These are phyloP conservation scores for Pseudochromis fuscus DNA, from an alignment of 2,797 vertebrate genomes.

Conservation along the genomic window DNA sequence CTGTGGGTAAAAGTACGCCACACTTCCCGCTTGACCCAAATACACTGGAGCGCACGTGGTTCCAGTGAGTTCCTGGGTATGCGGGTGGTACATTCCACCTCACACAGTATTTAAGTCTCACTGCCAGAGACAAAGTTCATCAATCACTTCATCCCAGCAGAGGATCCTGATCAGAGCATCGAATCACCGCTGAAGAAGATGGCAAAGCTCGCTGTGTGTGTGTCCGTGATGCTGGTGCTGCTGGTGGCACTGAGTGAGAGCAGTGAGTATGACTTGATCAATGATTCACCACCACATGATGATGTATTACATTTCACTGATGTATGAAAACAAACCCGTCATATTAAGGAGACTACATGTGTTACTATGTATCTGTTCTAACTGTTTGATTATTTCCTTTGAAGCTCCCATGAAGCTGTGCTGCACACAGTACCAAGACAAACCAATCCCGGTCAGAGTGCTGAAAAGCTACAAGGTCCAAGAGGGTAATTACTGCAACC, in stretches of 20 bases:
- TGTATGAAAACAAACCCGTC: not conserved
- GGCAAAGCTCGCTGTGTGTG: constrained; percentile 43
- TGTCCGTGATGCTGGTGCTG: constrained; percentile 52
- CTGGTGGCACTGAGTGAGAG: constrained; percentile 51
- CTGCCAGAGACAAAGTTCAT: not conserved
- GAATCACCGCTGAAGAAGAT: constrained; percentile 51
- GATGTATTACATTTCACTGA: not conserved
- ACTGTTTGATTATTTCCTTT: constrained; percentile 27
- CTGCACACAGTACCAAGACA: constrained; percentile 62
- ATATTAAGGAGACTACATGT: not conserved
- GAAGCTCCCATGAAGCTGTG: constrained; percentile 49
- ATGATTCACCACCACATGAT: not conserved
- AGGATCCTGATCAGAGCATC: constrained; percentile 10
- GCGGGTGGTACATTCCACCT: not conserved
- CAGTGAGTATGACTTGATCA: constrained; percentile 61
- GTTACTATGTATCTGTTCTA: not conserved
- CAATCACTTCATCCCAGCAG: not conserved
- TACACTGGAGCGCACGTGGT: not conserved
- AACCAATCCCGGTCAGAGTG: not conserved
- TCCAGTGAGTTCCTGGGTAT: constrained; percentile 4
- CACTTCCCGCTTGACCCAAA: constrained; percentile 49
- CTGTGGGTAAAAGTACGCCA: not conserved
- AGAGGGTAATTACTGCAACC: constrained; percentile 57
- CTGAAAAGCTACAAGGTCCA: constrained; percentile 59
- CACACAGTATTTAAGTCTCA: constrained; percentile 54